These are phyloP conservation scores for Peromyscus polionotus DNA, from an alignment of 2,113 vertebrate species.

Conservation along the genomic window DNA sequence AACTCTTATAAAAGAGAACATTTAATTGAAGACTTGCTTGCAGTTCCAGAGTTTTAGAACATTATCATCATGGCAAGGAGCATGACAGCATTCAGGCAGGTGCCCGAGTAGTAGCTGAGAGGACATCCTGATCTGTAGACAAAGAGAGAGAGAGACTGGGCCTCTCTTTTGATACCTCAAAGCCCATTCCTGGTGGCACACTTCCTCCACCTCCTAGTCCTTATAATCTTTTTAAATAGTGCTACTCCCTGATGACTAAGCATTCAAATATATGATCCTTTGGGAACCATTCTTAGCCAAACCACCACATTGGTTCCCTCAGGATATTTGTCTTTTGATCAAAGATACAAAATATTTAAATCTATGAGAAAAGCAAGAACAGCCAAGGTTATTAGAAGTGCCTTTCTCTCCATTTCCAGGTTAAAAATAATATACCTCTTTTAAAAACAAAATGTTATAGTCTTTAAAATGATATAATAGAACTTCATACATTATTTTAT, in stretches of 20 bases:
- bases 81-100: background rate
- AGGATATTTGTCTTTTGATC: background rate
- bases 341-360: background rate
- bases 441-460: background rate
- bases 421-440: background rate
- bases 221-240: background rate
- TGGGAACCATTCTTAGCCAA: background rate
- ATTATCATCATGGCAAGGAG: background rate
- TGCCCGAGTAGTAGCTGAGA: background rate
- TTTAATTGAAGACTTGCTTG: background rate
- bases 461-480: slow-evolving; percentile 16
- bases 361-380: background rate
- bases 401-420: background rate
- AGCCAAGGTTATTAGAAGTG: background rate
- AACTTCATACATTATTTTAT: background rate
- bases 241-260: background rate
- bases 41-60: background rate
- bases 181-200: background rate
- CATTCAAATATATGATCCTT: background rate
- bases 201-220: background rate
- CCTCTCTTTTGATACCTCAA: too few species aligned
- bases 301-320: background rate
- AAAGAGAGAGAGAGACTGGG: background rate
- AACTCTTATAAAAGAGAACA: background rate
- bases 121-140: background rate